Evolutionary conservation across 2,797 vertebrate genomes (phyloP).

Genomic region (Holocentrus rufus): DNA sequence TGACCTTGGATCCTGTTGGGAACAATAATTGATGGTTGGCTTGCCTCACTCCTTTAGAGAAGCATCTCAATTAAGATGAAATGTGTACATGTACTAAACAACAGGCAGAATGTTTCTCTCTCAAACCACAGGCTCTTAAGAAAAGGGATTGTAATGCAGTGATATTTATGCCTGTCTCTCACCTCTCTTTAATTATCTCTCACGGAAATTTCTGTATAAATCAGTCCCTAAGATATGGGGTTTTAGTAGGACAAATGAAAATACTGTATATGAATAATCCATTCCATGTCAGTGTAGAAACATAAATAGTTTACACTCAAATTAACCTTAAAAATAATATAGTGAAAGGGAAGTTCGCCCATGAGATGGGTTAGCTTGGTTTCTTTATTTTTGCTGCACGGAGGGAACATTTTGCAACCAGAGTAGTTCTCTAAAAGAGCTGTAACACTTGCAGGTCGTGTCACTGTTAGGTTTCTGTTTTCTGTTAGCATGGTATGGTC

Average conservation of each 20-base stretch:
- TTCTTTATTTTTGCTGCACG: background rate
- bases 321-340: background rate
- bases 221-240: background rate
- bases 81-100: slow-evolving; percentile 3
- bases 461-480: background rate
- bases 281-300: background rate
- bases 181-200: background rate
- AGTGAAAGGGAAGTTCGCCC: background rate
- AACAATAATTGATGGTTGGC: slow-evolving; percentile 31
- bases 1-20: slow-evolving; percentile 29
- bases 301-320: background rate
- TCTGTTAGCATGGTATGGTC: slow-evolving; percentile 1
- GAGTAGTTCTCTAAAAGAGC: slow-evolving; percentile 3
- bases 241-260: background rate
- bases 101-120: slow-evolving; percentile 13
- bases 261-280: background rate
- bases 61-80: slow-evolving; percentile 13
- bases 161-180: slow-evolving; percentile 9
- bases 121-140: background rate
- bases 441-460: background rate
- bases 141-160: slow-evolving; percentile 10
- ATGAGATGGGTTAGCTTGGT: background rate
- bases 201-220: slow-evolving; percentile 14
- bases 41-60: slow-evolving; percentile 30
- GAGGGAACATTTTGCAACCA: background rate